These are phyloP conservation scores for Serinus canaria DNA, from an alignment of 2,113 vertebrate species.

Conservation along the genomic window DNA sequence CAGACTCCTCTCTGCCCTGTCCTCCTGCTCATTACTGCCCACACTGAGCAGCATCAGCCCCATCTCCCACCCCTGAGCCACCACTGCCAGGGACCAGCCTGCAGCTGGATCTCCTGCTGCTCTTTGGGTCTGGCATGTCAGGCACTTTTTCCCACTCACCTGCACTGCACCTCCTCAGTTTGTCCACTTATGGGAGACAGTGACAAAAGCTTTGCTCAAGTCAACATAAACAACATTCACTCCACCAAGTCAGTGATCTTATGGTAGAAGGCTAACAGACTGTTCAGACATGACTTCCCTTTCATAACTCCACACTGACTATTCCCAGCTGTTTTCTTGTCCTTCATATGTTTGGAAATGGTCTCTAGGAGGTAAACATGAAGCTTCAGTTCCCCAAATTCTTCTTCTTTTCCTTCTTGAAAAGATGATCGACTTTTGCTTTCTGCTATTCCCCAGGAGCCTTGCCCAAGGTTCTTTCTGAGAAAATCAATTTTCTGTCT, in stretches of 20 bases:
- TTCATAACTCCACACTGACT: not conserved
- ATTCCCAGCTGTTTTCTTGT: not conserved
- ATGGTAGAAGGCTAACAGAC: not conserved
- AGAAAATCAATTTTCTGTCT: not conserved
- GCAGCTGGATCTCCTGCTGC: not conserved
- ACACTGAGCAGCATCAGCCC: not conserved
- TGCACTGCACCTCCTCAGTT: not conserved
- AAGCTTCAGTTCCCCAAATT: not conserved
- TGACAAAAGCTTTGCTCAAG: not conserved
- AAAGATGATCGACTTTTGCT: not conserved
- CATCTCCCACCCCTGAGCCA: too few relatives aligned
- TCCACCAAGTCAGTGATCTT: not conserved
- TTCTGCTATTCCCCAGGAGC: not conserved
- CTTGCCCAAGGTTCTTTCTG: not conserved
- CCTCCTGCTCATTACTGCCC: not conserved
- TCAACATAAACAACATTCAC: not conserved
- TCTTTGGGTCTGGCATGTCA: not conserved
- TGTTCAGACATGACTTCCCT: not conserved
- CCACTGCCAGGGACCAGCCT: not conserved
- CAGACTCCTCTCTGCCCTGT: not conserved
- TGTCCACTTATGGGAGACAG: not conserved
- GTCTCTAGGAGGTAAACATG: not conserved
- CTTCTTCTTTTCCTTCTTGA: not conserved
- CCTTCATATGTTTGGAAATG: not conserved
- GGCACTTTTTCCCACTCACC: not conserved